Base-by-base conservation (phyloP, 2,113 vertebrate species). In the Microcebus murinus region DNA sequence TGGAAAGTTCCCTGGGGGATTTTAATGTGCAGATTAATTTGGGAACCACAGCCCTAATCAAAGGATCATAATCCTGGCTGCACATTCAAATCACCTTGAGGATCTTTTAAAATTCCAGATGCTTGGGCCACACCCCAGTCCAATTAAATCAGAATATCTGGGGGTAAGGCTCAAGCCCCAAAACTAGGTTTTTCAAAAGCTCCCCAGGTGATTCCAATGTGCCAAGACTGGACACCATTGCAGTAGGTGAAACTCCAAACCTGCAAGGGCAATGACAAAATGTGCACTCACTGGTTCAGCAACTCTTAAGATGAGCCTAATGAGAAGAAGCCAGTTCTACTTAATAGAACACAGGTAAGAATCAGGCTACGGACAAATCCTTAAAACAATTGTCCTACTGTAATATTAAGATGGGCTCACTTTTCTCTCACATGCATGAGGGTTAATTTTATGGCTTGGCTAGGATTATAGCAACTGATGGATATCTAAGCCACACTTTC, bases 131-230 rank as follows among this genome's bases (percentile, higher is more conserved):
- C 21, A 94, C 8, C 25, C 45, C 20, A 71, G 31, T 76, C 23
- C 11, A 92, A 84, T 83, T 59, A 90, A 94, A 87, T 94, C 42
- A 93, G 63, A 93, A 73, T 52, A 82, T 61, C 29, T 68, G 36
- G 36, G 27, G 6, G 77, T 70, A 82, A 57, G 15, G 15, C 61
- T 71, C 50, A 91, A 89, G 8, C n/a, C 36, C 21, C 77, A 89
- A n/a, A 95, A 81, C 31, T 39, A 57, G 23, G 31, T 70, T 71
- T 91, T 29, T 87, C 6, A 42, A 73, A 90, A 89, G 17, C 17
- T 77, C 36, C 48, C 20, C 31, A 85, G 10, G 27, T 15, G 21
- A 82, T 76, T 87, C 20, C 34, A 90, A 90, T 20, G 4, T 61
- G n/a, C 45, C 4, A 86, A 45, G 52, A 65, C 45, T 65, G 67